Evolutionary conservation across 2,888 invertebrate species (phyloP).

Genomic region (Apotomis capreana): DNA sequence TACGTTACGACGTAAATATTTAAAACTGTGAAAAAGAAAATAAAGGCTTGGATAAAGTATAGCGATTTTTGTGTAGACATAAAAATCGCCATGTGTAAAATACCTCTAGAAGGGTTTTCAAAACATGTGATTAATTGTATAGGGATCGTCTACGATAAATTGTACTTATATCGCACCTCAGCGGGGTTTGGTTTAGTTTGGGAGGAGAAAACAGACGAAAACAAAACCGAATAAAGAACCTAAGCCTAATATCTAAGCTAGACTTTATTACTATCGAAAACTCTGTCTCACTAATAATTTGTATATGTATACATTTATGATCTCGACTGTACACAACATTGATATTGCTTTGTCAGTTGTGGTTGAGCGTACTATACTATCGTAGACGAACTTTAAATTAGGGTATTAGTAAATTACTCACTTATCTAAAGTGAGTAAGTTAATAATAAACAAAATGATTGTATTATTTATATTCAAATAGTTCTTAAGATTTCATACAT

Average conservation of each 20-base stretch:
- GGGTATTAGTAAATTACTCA: constrained; percentile 23
- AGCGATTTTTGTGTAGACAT: constrained; percentile 13
- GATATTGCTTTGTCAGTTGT: background rate
- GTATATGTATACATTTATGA: background rate
- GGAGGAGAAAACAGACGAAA: too few species aligned
- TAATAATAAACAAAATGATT: constrained; percentile 30
- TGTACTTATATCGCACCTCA: background rate
- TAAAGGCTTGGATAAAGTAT: background rate
- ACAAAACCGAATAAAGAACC: too few species aligned
- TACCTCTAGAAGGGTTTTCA: constrained; percentile 7
- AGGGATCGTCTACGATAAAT: constrained; percentile 5
- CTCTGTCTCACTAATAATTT: background rate
- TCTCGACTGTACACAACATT: too few species aligned
- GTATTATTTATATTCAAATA: constrained; percentile 62
- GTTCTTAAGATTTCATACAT: constrained; percentile 60
- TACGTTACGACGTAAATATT: background rate
- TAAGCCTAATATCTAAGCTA: background rate
- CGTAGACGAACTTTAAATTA: background rate
- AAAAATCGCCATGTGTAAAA: constrained; percentile 8
- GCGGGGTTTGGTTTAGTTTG: too few species aligned
- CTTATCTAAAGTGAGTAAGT: constrained; percentile 15
- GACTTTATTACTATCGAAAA: background rate
- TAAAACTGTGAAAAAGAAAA: background rate
- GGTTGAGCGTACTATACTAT: background rate
- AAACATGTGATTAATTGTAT: constrained; percentile 37